Percentiles rank a stretch among this genome's conserved stretches.
Conservation (phyloP, 1,140 invertebrate genomes). For the Anastrepha obliqua region DNA sequence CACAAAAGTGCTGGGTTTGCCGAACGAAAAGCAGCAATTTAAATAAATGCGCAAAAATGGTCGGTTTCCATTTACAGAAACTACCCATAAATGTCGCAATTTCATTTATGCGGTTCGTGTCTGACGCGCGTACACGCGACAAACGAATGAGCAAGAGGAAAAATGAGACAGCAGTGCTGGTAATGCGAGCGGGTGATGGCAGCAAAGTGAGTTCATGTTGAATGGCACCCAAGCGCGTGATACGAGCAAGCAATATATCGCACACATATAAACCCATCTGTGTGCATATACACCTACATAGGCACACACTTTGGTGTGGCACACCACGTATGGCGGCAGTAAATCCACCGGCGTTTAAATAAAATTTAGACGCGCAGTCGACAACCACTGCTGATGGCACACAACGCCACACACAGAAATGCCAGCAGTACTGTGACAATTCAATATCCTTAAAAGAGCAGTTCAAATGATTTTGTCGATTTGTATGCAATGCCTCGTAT, state of each 20-base stretch:
- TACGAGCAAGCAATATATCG: neutral
- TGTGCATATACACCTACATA: no score
- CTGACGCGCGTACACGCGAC: neutral
- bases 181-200: neutral
- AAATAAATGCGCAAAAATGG: slow-evolving; percentile 55
- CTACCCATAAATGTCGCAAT: slow-evolving; percentile 54
- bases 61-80: slow-evolving; percentile 52
- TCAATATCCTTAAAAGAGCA: neutral
- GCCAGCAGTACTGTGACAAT: neutral
- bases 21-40: slow-evolving; percentile 33
- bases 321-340: neutral
- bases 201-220: neutral
- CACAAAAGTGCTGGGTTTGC: neutral
- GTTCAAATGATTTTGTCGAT: neutral
- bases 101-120: slow-evolving; percentile 55
- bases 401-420: neutral
- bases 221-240: neutral
- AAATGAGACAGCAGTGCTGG: neutral
- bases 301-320: neutral
- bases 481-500: neutral
- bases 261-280: neutral
- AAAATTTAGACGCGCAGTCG: slow-evolving; percentile 1
- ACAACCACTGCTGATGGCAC: neutral
- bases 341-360: neutral
- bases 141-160: neutral